A percentile compares a stretch with the other conserved stretches of the same genome.
These are phyloP conservation scores for Siphamia tubifer DNA, from an alignment of 2,113 vertebrate species.

Conservation along the genomic window DNA sequence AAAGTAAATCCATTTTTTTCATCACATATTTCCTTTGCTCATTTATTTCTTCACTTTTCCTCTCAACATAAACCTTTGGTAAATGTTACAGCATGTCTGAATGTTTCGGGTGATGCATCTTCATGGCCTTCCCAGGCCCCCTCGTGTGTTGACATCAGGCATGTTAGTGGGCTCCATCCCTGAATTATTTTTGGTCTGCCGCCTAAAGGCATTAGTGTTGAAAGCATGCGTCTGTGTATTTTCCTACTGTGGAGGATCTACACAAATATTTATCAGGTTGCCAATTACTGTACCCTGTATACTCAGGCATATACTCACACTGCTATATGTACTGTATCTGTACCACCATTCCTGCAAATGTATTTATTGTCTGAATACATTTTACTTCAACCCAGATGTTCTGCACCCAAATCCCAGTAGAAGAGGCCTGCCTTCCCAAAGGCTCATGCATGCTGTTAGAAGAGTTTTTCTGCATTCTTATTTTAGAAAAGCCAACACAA, in stretches of 20 bases:
- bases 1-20: background rate
- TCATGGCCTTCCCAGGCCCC: background rate
- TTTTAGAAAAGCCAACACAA: slow-evolving; percentile 15
- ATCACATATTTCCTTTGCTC: background rate
- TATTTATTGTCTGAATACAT: slow-evolving; percentile 39
- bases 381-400: slow-evolving; percentile 38
- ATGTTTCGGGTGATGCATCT: slow-evolving; percentile 21
- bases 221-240: slow-evolving; percentile 50
- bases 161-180: slow-evolving; percentile 38
- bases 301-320: slow-evolving; percentile 15
- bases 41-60: background rate
- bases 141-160: slow-evolving; percentile 34
- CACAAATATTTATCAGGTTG: slow-evolving; percentile 73
- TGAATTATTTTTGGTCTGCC: slow-evolving; percentile 47
- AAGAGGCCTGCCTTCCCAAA: background rate
- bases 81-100: background rate
- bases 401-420: background rate
- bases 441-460: background rate
- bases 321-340: slow-evolving; percentile 22
- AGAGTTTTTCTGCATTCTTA: slow-evolving; percentile 9
- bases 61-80: background rate
- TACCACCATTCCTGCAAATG: slow-evolving; percentile 39
- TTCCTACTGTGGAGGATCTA: slow-evolving; percentile 38
- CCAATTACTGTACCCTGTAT: slow-evolving; percentile 50
- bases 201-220: slow-evolving; percentile 47